Evolutionary conservation across 1,140 invertebrate species (phyloP), one percentile per base, ranked within the genome.

Genomic region (Polypedilum pembai): DNA sequence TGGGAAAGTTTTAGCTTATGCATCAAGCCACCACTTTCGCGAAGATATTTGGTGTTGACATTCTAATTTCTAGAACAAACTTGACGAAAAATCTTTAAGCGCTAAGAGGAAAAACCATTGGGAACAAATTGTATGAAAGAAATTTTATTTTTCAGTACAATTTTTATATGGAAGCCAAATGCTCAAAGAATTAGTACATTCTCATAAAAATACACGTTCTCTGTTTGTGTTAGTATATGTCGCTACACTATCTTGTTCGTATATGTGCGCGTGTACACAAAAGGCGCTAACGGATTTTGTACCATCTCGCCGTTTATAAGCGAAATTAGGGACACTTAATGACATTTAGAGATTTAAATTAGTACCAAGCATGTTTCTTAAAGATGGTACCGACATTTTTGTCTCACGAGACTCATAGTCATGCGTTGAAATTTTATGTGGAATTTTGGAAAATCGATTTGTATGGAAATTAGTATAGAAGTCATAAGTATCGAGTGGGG

Each of bases 361-460:
- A 56, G 45, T 56, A 56, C n/a, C 12, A 4, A 56, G 45, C 4
- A n/a, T 56, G 12, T n/a, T n/a, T 56, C 45, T 56, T 12, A n/a
- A n/a, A 56, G 3, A 56, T 56, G 45, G 45, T n/a, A 56, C 12
- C 4, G 45, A n/a, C 45, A 56, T 56, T 56, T 15, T 4, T 56
- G 45, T n/a, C 4, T 56, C 45, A 56, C 15, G 1, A 56, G 4
- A n/a, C n/a, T 56, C 12, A 56, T 56, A 12, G n/a, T n/a, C 45
- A n/a, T 56, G 12, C 45, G 45, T n/a, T 56, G 45, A 56, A 56
- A 56, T 12, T 56, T 56, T 56, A 56, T 56, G 45, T 56, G n/a
- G 45, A 56, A 56, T 56, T 56, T 56, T 56, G 45, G 45, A 56
- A 56, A 56, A 56, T 56, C 45, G 45, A 56, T 56, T 56, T 56